Conservation (phyloP, 2,113 vertebrate genomes). For the Peromyscus polionotus region DNA sequence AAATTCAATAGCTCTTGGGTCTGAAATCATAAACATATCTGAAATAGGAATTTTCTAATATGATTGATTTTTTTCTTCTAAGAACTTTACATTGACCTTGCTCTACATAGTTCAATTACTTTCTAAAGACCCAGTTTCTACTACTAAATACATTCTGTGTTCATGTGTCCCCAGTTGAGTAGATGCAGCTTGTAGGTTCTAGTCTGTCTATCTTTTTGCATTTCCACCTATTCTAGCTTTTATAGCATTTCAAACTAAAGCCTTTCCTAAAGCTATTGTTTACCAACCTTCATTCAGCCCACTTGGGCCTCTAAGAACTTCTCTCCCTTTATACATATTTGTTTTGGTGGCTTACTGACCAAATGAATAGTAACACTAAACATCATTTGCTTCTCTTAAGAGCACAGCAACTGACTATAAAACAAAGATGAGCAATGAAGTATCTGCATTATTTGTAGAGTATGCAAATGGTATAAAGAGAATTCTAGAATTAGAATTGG, state of each 20-base stretch:
- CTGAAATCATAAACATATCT: constrained; percentile 19
- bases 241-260: constrained; percentile 11
- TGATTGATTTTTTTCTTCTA: neutral
- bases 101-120: neutral
- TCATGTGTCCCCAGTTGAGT: neutral
- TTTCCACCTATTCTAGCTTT: constrained; percentile 1
- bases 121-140: neutral
- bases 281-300: neutral
- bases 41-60: neutral
- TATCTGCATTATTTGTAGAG: neutral
- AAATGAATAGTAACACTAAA: constrained; percentile 27
- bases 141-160: neutral
- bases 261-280: neutral
- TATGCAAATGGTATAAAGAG: constrained; percentile 14
- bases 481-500: neutral
- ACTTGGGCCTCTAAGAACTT: neutral
- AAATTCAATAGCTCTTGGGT: neutral
- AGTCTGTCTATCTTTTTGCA: neutral
- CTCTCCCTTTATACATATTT: neutral
- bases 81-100: constrained; percentile 40
- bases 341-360: neutral
- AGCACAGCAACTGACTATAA: neutral
- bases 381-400: neutral
- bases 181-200: neutral
- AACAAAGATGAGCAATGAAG: neutral